Base-by-base conservation (phyloP, 2,113 vertebrate genomes). In the Gopherus evgoodei region DNA sequence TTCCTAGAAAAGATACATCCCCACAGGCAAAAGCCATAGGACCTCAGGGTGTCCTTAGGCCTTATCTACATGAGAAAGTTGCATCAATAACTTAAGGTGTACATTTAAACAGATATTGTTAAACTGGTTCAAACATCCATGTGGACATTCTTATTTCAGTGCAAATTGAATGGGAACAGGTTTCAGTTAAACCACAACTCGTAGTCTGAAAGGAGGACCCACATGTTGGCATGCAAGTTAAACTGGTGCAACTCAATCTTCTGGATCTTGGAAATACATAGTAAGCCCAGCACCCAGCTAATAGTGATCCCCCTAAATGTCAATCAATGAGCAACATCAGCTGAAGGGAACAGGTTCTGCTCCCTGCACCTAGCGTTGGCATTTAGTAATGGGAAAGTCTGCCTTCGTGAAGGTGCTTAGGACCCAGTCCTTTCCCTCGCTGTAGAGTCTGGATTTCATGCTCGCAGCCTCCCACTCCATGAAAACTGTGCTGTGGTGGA, bases 401-500 rank as follows among this genome's bases (percentile, higher is more conserved):
- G n/a, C 65, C 65, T 69, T 69, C 35, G 5, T 9, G 62, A 69
- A n/a, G 11, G 3, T 86, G 52, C 76, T 94, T 25, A 80, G 52
- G 1, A 1, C 78, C 75, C 83, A 29, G 11, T 83, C 47, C n/a
- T 57, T 49, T n/a, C 50, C 83, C 83, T 83, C 54, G 31, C 78
- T 75, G 31, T 5, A 56, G 31, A 79, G n/a, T 14, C 49, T 80
- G 72, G 47, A 86, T 90, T 79, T 87, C 47, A 49, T 81, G 31
- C 12, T 84, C 56, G 35, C 8, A 53, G 3, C 8, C 12, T 42
- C 27, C 7, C 35, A 12, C 21, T 16, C 29, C 13, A 24, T 52
- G 56, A 47, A 85, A 82, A 53, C 3, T 13, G 49, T 44, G 22
- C 17, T 0, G 0, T 31, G 57, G 8, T 8, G 82, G 59, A 56